Conservation (phyloP, 1,140 invertebrate species). For the Panagrolaimus sp. region DNA sequence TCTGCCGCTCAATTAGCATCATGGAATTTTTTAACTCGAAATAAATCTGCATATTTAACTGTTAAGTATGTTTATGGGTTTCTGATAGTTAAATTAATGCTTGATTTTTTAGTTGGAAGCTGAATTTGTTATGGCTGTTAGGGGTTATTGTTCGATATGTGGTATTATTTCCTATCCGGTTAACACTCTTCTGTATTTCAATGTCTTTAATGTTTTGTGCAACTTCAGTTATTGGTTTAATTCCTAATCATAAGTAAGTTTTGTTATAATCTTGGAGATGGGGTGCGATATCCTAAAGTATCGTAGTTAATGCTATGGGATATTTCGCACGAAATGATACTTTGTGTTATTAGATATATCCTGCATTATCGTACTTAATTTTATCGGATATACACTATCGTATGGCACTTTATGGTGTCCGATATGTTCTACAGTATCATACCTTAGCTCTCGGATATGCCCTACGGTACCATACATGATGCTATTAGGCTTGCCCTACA, state of each 20-base stretch:
- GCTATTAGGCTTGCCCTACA: too few relatives aligned
- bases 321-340: too few relatives aligned
- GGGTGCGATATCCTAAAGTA: too few relatives aligned
- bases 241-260: slow-evolving; percentile 31
- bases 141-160: slow-evolving; percentile 44
- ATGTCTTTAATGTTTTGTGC: slow-evolving; percentile 32
- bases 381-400: too few relatives aligned
- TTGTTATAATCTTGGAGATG: slow-evolving; percentile 22
- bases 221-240: slow-evolving; percentile 38
- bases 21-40: slow-evolving; percentile 51
- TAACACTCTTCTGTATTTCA: slow-evolving; percentile 42
- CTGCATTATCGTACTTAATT: too few relatives aligned
- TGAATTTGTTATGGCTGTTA: slow-evolving; percentile 35
- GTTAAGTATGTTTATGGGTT: slow-evolving; percentile 33
- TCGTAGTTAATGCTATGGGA: too few relatives aligned
- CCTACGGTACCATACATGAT: too few relatives aligned
- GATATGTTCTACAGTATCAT: too few relatives aligned
- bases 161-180: slow-evolving; percentile 39
- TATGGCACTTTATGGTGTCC: too few relatives aligned
- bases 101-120: slow-evolving; percentile 43
- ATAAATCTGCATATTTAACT: slow-evolving; percentile 30
- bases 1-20: slow-evolving; percentile 40
- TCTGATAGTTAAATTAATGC: background rate
- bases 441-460: too few relatives aligned
- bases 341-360: too few relatives aligned